Conservation (phyloP, 2,113 vertebrate species). For the Corydoras maculifer region DNA sequence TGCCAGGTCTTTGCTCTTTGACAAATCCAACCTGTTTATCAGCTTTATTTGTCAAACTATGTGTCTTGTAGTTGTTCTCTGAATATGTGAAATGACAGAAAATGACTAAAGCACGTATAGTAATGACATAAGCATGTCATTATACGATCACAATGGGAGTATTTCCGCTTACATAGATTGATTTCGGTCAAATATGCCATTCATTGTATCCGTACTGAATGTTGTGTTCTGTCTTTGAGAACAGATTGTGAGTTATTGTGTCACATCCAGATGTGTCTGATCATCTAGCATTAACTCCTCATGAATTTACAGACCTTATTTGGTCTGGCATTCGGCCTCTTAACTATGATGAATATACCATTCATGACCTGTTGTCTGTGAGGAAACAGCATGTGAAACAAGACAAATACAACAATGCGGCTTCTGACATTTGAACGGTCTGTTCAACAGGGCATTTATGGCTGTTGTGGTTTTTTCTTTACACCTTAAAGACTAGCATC, state of each 20-base stretch:
- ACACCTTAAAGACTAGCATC: not conserved
- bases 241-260: not conserved
- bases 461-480: not conserved
- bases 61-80: not conserved
- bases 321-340: not conserved
- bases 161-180: not conserved
- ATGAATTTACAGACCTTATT: not conserved
- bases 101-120: no score
- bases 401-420: slow-evolving; percentile 12
- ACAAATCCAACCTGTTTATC: not conserved
- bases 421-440: not conserved
- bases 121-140: no score
- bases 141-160: no score
- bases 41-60: not conserved
- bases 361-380: not conserved
- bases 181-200: not conserved
- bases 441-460: not conserved
- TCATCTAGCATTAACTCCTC: not conserved
- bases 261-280: not conserved
- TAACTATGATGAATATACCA: not conserved
- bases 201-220: not conserved
- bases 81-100: no score
- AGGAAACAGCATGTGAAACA: not conserved
- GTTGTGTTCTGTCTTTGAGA: not conserved
- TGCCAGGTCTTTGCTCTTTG: not conserved